Evolutionary conservation across 2,113 vertebrate genomes (phyloP), one percentile per base, ranked within the genome.

Genomic region (Xenus cinereus): DNA sequence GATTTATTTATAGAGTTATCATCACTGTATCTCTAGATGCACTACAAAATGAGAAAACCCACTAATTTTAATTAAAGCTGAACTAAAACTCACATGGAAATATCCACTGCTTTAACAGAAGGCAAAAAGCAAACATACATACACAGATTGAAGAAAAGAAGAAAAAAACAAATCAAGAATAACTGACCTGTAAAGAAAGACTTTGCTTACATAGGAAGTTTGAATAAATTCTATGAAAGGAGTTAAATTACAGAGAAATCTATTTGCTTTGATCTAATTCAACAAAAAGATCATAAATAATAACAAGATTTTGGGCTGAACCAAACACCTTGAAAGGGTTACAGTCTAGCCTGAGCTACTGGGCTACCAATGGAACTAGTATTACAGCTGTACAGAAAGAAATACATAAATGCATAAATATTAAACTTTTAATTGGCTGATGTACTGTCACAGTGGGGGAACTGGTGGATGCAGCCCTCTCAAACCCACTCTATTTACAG

Each of bases 381-480:
- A 69, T 57, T 82, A 81, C 37, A 81, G 57, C 33, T 26, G 9
- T 48, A 68, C 27, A 84, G 66, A 45, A 84, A 43, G 43, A 92
- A 91, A 53, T 32, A 85, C 10, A 50, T 37, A 75, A 30, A 67
- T 14, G 32, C n/a, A 89, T 64, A 87, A 95, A 87, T 83, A 94
- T 37, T 91, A 79, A 89, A 82, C 68, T 93, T 77, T 90, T 94
- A 92, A 93, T 89, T 89, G 90, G 83, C 60, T 87, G 78, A 89
- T 68, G 56, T 67, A 84, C 68, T 81, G 59, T 63, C 83, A 81
- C 88, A 68, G 72, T 90, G 59, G 59, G 81, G 54, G 12, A 91
- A 94, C 50, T 51, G 37, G 46, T 64, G 62, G 53, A 81, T 78
- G 56, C 68, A 75, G 62, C 48, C 79, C 76, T 93, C 87, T 86